Evolutionary conservation across 2,113 vertebrate genomes (phyloP).

Genomic region (Triplophysa rosa): DNA sequence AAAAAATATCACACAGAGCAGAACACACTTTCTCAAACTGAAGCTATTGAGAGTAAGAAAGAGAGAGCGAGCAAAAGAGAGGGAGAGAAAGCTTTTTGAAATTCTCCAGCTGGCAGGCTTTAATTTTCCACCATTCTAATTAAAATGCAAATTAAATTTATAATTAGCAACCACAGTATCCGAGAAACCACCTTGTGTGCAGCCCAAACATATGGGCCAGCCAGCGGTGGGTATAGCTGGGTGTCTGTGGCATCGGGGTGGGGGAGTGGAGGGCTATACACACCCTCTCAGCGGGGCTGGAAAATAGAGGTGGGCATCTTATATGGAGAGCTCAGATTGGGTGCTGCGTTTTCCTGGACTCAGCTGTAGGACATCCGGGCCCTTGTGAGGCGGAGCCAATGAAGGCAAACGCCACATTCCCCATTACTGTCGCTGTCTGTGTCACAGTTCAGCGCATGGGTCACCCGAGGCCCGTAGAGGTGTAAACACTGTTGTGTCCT

Average conservation of each 20-base stretch:
- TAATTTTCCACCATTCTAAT: conserved; percentile 99
- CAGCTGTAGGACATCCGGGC: conserved; percentile 59
- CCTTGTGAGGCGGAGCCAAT: conserved; percentile 55
- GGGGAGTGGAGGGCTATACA: conserved; percentile 50
- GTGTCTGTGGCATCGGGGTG: conserved; percentile 65
- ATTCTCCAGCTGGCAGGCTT: conserved; percentile 99
- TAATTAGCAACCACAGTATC: conserved; percentile 99
- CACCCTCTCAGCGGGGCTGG: conserved; percentile 46
- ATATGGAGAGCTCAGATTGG: conserved; percentile 28
- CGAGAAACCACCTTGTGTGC: conserved; percentile 94
- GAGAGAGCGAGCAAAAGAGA: conserved; percentile 45
- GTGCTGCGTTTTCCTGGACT: conserved; percentile 42
- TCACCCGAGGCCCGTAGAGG: conserved; percentile 80
- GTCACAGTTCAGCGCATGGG: conserved; percentile 87
- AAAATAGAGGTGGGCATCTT: conserved; percentile 29
- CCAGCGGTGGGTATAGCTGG: conserved; percentile 75
- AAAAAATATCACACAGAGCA: conserved; percentile 81
- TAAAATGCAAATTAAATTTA: conserved; percentile 99
- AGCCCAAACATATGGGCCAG: conserved; percentile 95
- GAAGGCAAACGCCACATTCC: conserved; percentile 67
- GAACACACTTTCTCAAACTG: conserved; percentile 82
- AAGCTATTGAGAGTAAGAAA: conserved; percentile 51
- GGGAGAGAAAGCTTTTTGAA: conserved; percentile 86
- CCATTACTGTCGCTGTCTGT: conserved; percentile 81
- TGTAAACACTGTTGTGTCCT: conserved; percentile 76